Evolutionary conservation across 2,888 invertebrate genomes (phyloP).

Genomic region (Pemphredon lugubris): DNA sequence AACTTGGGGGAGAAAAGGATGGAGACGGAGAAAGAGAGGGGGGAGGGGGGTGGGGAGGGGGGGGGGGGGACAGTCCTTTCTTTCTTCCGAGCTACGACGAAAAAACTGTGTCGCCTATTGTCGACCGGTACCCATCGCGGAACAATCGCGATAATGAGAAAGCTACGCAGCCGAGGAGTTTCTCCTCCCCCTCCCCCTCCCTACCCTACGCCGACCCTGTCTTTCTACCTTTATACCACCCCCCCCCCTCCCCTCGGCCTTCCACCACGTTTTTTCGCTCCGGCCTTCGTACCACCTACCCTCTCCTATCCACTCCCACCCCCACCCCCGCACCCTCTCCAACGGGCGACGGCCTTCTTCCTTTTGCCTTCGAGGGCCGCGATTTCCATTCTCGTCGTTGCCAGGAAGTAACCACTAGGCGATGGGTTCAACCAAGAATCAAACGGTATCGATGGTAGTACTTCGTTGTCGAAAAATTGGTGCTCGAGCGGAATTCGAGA

Average conservation of each 20-base stretch:
- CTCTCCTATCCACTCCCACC: background rate
- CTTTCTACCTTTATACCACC: background rate
- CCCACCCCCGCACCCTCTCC: background rate
- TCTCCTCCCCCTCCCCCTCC: conserved; percentile 7
- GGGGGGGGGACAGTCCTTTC: conserved; percentile 19
- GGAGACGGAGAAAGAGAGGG: conserved; percentile 18
- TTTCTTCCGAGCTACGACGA: conserved; percentile 59
- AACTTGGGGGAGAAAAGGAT: conserved; percentile 6
- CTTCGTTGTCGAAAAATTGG: too few species aligned
- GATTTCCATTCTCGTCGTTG: conserved; percentile 24
- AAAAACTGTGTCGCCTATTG: conserved; percentile 77
- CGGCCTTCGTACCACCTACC: conserved; percentile 9
- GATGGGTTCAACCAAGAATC: conserved; percentile 12
- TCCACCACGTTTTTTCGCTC: conserved; percentile 30
- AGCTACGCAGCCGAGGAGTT: conserved; percentile 75
- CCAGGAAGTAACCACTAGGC: background rate
- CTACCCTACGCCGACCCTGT: background rate
- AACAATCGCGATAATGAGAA: conserved; percentile 79
- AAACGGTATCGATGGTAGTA: background rate
- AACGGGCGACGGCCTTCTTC: background rate
- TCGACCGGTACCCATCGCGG: conserved; percentile 70
- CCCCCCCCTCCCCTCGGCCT: background rate
- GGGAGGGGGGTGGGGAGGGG: conserved; percentile 17
- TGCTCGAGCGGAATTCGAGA: too few species aligned
- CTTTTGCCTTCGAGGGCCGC: conserved; percentile 33